Evolutionary conservation across 2,888 invertebrate genomes (phyloP).

Genomic region (Drosophila antonietae): DNA sequence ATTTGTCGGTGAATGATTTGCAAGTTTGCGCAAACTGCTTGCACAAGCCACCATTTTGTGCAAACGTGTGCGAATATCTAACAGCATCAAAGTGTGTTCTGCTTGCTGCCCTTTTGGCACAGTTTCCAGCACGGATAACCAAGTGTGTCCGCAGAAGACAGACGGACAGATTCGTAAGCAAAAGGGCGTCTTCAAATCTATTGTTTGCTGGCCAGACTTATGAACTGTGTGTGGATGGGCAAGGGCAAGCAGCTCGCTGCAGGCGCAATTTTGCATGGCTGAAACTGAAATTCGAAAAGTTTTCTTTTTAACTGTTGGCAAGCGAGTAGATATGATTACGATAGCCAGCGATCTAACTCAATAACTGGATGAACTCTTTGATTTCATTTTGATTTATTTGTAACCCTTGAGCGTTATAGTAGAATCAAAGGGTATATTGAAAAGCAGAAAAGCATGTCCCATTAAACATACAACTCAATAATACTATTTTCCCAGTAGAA

Average conservation of each 20-base stretch:
- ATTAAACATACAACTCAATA: background rate
- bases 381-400: slow-evolving; percentile 5
- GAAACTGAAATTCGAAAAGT: slow-evolving; percentile 9
- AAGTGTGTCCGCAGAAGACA: background rate
- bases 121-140: slow-evolving; percentile 14
- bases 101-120: slow-evolving; percentile 26
- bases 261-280: slow-evolving; percentile 30
- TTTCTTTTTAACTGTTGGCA: slow-evolving; percentile 7
- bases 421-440: background rate
- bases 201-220: background rate
- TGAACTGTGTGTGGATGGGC: no score
- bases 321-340: slow-evolving; percentile 35
- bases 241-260: slow-evolving; percentile 7
- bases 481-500: background rate
- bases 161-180: background rate
- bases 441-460: background rate
- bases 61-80: slow-evolving; percentile 64
- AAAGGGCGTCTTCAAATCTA: background rate
- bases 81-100: slow-evolving; percentile 20
- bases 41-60: slow-evolving; percentile 57
- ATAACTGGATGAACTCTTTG: slow-evolving; percentile 2
- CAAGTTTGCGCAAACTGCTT: slow-evolving; percentile 74
- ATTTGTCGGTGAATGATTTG: slow-evolving; percentile 73
- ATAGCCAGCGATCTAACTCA: slow-evolving; percentile 11
- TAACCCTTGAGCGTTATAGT: background rate